phyloP scores from a whole-genome alignment of 2,113 vertebrate species.

The Thamnaconus septentrionalis region DNA sequence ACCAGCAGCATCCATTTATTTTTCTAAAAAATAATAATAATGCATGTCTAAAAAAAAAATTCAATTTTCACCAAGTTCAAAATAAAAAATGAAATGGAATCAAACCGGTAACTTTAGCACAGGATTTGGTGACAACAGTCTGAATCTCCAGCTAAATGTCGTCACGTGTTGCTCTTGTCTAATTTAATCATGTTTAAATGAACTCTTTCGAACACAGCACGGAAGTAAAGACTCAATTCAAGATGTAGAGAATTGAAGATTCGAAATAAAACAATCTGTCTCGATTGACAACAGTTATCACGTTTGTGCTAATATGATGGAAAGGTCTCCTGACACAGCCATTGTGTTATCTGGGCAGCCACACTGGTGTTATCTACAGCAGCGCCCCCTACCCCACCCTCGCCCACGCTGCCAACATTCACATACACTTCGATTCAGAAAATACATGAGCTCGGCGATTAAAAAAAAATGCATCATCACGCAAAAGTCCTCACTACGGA shows the following conservation, averaged over 20 bases:
- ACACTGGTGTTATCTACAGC: slow-evolving; percentile 50
- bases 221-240: too few relatives aligned
- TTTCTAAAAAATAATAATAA: neutral
- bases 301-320: neutral
- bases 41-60: neutral
- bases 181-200: too few relatives aligned
- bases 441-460: slow-evolving; percentile 4
- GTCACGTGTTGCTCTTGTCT: too few relatives aligned
- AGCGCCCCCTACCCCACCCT: slow-evolving; percentile 29
- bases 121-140: too few relatives aligned
- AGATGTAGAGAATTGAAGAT: too few relatives aligned
- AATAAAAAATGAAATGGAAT: neutral
- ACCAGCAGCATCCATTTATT: neutral
- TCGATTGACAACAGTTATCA: neutral
- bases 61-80: neutral
- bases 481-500: too few relatives aligned
- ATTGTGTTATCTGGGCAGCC: slow-evolving; percentile 31
- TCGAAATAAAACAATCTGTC: too few relatives aligned
- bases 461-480: neutral
- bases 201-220: too few relatives aligned
- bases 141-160: too few relatives aligned
- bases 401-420: neutral
- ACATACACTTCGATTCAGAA: slow-evolving; percentile 21
- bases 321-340: too few relatives aligned
- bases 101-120: too few relatives aligned